phyloP scores from a whole-genome alignment of 2,888 invertebrate species.

The Meiosimyza decipiens region DNA sequence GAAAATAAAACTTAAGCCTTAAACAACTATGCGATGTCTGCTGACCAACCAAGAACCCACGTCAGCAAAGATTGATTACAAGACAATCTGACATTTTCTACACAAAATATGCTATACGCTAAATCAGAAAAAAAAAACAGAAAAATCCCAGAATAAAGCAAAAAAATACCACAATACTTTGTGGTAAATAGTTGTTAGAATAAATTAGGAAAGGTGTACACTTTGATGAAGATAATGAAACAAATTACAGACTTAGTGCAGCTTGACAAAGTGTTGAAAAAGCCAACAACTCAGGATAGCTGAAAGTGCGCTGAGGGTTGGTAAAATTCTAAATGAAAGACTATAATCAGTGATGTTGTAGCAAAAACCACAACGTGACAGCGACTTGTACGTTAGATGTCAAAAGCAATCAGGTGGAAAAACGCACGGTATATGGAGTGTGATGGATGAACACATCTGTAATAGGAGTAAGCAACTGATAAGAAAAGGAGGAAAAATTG shows the following conservation, averaged over 20 bases:
- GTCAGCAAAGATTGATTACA: conserved; percentile 24
- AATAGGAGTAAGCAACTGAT: not conserved
- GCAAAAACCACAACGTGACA: conserved; percentile 3
- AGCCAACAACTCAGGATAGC: no score
- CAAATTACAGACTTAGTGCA: conserved; percentile 25
- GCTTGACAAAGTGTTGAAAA: conserved; percentile 4
- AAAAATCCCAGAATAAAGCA: not conserved
- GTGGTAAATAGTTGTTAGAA: conserved; percentile 13
- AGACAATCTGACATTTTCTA: conserved; percentile 2
- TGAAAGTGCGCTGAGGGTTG: no score
- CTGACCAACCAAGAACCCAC: not conserved
- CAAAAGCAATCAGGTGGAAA: conserved; percentile 32
- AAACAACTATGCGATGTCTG: conserved; percentile 20
- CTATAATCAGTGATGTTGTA: not conserved
- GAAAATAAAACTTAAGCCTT: no score
- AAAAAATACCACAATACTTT: not conserved
- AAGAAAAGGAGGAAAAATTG: conserved; percentile 2
- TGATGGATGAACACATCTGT: not conserved
- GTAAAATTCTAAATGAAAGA: no score
- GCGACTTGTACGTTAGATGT: conserved; percentile 5
- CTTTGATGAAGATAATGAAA: conserved; percentile 30
- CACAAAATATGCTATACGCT: not conserved
- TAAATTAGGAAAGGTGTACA: conserved; percentile 19
- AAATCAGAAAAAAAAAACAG: conserved; percentile 1
- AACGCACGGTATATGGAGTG: not conserved